These are phyloP conservation scores for Alaudala cheleensis DNA, from an alignment of 2,113 vertebrate genomes.

Conservation along the genomic window DNA sequence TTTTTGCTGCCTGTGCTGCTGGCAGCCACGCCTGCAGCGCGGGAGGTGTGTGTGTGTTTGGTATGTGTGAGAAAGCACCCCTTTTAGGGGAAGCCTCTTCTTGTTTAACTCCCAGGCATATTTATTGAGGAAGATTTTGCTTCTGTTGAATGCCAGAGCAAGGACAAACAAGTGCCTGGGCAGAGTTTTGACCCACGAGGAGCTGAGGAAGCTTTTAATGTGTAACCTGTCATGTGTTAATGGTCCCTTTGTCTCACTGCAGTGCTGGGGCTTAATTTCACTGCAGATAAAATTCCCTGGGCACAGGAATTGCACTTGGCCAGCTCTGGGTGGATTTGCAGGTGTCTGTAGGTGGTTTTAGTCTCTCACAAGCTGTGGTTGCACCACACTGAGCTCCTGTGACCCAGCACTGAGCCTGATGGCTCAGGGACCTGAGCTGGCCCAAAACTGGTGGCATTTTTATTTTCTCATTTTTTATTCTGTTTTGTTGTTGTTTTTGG, in stretches of 20 bases:
- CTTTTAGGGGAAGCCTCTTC: conserved; percentile 29
- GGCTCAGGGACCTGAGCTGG: background rate
- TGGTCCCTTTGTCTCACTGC: background rate
- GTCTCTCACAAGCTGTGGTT: background rate
- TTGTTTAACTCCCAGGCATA: conserved; percentile 25
- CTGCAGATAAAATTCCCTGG: background rate
- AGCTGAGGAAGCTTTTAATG: background rate
- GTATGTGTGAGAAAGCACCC: conserved; percentile 55
- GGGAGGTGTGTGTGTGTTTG: conserved; percentile 35
- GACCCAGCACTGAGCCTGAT: background rate
- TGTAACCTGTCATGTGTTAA: background rate
- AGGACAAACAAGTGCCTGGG: background rate
- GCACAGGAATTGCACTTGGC: background rate
- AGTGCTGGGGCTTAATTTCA: background rate
- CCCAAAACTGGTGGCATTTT: background rate
- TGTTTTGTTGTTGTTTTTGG: accelerated
- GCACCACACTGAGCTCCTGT: background rate
- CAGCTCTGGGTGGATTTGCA: background rate
- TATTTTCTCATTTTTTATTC: too few relatives aligned
- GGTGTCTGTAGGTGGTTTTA: background rate
- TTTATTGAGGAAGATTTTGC: background rate
- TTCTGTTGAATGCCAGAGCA: background rate
- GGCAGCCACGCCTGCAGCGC: conserved; percentile 34
- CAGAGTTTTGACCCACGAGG: background rate
- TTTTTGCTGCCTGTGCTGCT: conserved; percentile 56